Percentiles rank a stretch among this genome's conserved stretches.
These are phyloP conservation scores for Myotis myotis DNA, from an alignment of 2,797 vertebrate species.

Conservation along the genomic window DNA sequence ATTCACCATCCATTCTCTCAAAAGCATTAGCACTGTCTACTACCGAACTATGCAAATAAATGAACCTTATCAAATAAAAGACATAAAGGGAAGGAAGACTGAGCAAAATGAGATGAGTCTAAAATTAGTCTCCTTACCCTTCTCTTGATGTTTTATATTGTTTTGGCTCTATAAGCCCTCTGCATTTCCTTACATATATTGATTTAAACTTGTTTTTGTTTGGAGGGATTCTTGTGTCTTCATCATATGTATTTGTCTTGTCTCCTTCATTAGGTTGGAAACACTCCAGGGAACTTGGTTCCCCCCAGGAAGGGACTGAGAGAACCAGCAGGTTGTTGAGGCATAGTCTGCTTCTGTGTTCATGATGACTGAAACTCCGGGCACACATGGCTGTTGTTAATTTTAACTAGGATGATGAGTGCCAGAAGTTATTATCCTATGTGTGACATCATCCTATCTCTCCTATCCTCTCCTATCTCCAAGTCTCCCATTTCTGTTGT, in stretches of 20 bases:
- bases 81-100: not conserved
- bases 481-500: not conserved
- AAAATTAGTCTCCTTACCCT: not conserved
- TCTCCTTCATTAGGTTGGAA: not conserved
- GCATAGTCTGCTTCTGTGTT: not conserved
- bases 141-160: not conserved
- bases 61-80: not conserved
- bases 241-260: not conserved
- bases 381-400: not conserved
- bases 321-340: not conserved
- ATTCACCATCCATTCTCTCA: not conserved
- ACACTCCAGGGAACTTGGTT: not conserved
- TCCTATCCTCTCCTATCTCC: not conserved
- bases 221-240: not conserved
- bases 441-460: not conserved
- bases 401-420: conserved; percentile 8
- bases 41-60: not conserved
- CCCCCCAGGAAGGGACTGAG: not conserved
- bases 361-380: not conserved
- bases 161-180: not conserved
- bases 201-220: conserved; percentile 20
- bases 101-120: not conserved
- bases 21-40: not conserved
- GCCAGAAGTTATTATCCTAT: not conserved
- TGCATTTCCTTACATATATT: not conserved